A percentile compares a stretch with the other conserved stretches of the same genome.
Conservation (phyloP, 2,113 vertebrate genomes). For the Sprattus sprattus region DNA sequence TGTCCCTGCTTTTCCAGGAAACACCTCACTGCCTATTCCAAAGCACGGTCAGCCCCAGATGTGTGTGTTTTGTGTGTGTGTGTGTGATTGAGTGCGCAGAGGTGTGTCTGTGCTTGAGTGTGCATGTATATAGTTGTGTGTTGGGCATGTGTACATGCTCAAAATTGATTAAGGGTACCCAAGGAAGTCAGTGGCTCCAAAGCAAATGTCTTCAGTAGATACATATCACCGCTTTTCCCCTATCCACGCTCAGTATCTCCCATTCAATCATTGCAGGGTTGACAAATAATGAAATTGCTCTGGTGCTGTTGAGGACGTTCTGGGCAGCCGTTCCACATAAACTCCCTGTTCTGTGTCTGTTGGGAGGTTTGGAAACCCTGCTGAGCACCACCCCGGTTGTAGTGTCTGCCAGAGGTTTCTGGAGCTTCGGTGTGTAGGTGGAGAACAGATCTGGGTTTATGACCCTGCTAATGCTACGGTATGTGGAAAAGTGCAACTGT, state of each 20-base stretch:
- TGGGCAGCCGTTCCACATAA: neutral
- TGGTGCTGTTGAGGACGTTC: neutral
- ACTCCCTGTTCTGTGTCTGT: neutral
- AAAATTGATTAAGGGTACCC: neutral
- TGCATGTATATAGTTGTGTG: neutral
- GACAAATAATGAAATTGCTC: neutral
- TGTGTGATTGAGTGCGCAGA: neutral
- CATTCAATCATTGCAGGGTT: neutral
- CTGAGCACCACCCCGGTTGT: neutral
- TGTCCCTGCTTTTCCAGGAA: slow-evolving; percentile 13
- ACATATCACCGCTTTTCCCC: neutral
- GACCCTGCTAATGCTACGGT: neutral
- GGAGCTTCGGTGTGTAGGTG: neutral
- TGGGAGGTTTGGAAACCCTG: neutral
- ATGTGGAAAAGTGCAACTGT: neutral
- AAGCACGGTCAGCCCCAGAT: slow-evolving; percentile 40
- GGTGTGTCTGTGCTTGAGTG: neutral
- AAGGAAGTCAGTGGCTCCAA: neutral
- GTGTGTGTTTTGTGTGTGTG: neutral
- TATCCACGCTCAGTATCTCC: neutral
- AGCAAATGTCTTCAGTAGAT: neutral
- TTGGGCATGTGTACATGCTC: neutral
- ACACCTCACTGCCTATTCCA: slow-evolving; percentile 6
- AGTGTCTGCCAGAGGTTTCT: neutral
- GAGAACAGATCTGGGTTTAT: neutral